Evolutionary conservation across 1,140 invertebrate genomes (phyloP).

Genomic region (Hyphantria cunea): DNA sequence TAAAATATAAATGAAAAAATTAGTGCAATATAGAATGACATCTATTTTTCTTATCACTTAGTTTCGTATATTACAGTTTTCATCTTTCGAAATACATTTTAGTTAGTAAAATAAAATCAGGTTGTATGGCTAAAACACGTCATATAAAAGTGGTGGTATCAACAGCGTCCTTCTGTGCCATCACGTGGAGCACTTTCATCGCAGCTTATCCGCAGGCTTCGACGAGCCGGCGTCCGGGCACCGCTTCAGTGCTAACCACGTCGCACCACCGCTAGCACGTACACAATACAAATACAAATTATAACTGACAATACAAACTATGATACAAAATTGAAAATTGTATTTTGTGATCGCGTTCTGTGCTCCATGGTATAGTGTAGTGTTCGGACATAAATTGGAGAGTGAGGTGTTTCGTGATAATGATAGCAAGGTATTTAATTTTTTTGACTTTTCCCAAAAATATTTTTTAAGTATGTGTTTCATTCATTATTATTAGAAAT

Average conservation of each 20-base stretch:
- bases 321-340: constrained; percentile 28
- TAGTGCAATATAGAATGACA: no score
- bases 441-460: no score
- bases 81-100: no score
- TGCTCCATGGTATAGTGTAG: constrained; percentile 44
- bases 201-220: constrained; percentile 46
- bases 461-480: no score
- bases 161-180: constrained; percentile 19
- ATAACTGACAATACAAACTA: constrained; percentile 23
- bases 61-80: no score
- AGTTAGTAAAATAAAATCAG: no score
- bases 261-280: constrained; percentile 57
- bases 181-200: constrained; percentile 50
- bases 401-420: constrained; percentile 30
- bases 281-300: constrained; percentile 20
- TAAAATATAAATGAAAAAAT: no score
- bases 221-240: constrained; percentile 28
- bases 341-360: constrained; percentile 34
- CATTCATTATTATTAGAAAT: no score
- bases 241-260: constrained; percentile 52
- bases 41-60: no score
- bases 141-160: constrained; percentile 4
- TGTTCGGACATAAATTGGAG: constrained; percentile 43
- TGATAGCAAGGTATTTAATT: constrained; percentile 33
- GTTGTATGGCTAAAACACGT: no score